Evolutionary conservation across 2,797 vertebrate genomes (phyloP), one percentile per base, ranked within the genome.

Genomic region (Parambassis ranga): DNA sequence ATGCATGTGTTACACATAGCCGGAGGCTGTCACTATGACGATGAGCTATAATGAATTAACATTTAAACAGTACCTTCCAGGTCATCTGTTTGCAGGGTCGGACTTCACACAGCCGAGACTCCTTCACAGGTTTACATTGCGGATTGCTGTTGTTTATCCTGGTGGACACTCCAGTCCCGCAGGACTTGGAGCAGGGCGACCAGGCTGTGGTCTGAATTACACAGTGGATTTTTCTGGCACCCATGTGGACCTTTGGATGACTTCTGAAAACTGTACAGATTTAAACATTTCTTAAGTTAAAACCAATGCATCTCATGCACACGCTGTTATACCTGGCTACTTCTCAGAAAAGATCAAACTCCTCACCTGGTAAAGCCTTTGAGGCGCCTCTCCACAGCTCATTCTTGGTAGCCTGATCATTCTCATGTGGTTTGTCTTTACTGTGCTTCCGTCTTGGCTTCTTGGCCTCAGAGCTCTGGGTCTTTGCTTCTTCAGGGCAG

Each of bases 151-250:
- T 95, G 83, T 92, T 94, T 63, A 91, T 65, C 27, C 95, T 91
- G 1, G 91, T 93, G 59, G 95, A 96, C 76, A 95, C 87, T 38
- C 95, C 95, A 6, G 85, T 90, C 42, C 94, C 93, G 20, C 95
- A 96, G 0, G 93, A 94, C 89, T 93, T 94, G 10, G 95, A 96
- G 75, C 95, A 97, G 66, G 93, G 93, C 3, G 94, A 95, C 95
- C 96, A 97, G 5, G 90, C 90, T n/a, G 94, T 93, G 33, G 93
- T 94, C 59, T 93, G 93, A 69, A 93, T 79, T 1, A 91, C 87
- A 79, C 96, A 97, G 65, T 90, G 91, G 43, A 87, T 84, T 71
- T 89, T 90, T 35, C 90, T 84, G 59, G 88, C 79, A 27, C 71
- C 10, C 58, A 84, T 69, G 39, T 72, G 90, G 37, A 87, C 87